Conservation (phyloP, 2,888 invertebrate genomes). For the Sepioteuthis lessoniana region DNA sequence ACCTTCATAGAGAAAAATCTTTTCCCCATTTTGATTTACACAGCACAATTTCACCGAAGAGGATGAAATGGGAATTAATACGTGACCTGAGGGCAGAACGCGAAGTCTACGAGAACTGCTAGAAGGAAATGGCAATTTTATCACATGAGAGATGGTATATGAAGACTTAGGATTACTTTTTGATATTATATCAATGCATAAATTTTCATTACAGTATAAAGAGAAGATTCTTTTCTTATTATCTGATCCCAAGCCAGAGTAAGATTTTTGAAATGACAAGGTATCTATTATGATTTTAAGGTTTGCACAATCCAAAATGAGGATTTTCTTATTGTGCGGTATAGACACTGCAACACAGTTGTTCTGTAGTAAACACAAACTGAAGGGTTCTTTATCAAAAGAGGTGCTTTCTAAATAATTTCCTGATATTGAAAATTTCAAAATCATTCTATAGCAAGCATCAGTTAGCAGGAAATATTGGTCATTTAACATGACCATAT, state of each 20-base stretch:
- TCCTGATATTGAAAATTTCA: neutral
- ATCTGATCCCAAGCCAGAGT: neutral
- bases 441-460: neutral
- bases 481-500: neutral
- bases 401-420: fast-evolving
- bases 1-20: neutral
- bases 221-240: neutral
- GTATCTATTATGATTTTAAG: neutral
- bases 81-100: neutral
- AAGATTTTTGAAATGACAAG: neutral
- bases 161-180: neutral
- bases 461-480: neutral
- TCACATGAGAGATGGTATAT: neutral
- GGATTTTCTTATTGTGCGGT: neutral
- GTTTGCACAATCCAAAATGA: neutral
- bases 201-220: neutral
- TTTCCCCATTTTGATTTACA: neutral
- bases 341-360: neutral
- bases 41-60: neutral
- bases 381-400: neutral
- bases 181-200: neutral
- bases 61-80: neutral
- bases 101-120: neutral
- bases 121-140: neutral
- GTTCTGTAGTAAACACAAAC: neutral